Evolutionary conservation across 92 coral and sea anemone species (phyloP), one percentile per base, ranked within the genome.

Genomic region (Bergia sp.): DNA sequence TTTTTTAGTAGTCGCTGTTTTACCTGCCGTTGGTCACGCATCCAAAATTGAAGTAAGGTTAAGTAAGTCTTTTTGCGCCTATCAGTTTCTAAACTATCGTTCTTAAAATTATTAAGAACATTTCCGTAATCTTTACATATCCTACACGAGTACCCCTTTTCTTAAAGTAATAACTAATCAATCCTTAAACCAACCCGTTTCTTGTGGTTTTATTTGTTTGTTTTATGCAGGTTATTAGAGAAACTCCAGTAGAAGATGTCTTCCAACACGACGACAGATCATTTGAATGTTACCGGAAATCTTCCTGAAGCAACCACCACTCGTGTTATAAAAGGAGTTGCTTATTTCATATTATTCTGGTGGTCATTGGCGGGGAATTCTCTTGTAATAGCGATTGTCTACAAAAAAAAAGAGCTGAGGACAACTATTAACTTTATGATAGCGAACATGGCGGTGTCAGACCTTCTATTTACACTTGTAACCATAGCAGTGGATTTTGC

Each of bases 381-480:
- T 61, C 86, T 82, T 29, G 77, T 82, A 77, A 40, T 65, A 3
- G 76, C 55, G 16, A 12, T 82, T 44, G 86, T 82, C 49, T 41
- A 82, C 73, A 66, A 9, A 40, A 82, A 64, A 10, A 82, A 45
- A 11, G 86, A 82, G 53, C 10, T 82, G 55, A n/a, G 72, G 15
- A 64, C 86, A 65, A n/a, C 86, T 1, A 41, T 82, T 7, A 82
- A 82, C 76, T 82, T 66, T 41, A 21, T 82, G 76, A 82, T 82
- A 82, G 76, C 45, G 40, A 82, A 82, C 23, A 82, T 82, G 86
- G 86, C 86, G 4, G 23, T 66, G 8, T 82, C 86, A 6, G 86
- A 82, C 76, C 42, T 82, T 12, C 41, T 82, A 2, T 82, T 82
- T 20, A 41, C 58, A n/a, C 39, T 82, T 39, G 55, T 82, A 18